A percentile compares a stretch with the other conserved stretches of the same genome.
These are phyloP conservation scores for Ophion ventricosus DNA, from an alignment of 2,888 invertebrate genomes.

Conservation along the genomic window DNA sequence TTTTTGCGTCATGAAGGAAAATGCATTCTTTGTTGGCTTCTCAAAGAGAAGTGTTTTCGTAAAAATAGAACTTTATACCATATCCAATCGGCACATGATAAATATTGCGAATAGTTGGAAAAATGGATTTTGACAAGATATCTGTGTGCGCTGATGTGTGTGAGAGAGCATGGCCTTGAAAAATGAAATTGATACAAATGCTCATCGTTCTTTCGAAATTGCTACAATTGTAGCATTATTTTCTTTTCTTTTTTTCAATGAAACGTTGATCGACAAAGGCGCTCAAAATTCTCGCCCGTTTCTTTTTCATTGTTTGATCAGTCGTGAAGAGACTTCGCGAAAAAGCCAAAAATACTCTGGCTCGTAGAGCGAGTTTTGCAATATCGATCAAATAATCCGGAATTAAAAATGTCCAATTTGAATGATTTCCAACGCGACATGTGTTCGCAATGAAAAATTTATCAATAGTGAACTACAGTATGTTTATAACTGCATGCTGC, in stretches of 20 bases:
- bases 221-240: background rate
- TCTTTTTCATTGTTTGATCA: background rate
- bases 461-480: background rate
- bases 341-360: background rate
- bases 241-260: background rate
- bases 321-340: background rate
- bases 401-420: background rate
- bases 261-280: background rate
- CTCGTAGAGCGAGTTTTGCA: background rate
- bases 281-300: background rate
- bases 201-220: background rate
- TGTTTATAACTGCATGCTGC: background rate
- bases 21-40: background rate
- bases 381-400: background rate
- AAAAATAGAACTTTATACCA: background rate
- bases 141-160: too few relatives aligned
- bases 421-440: background rate
- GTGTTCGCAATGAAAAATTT: background rate
- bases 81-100: background rate
- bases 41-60: background rate
- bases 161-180: too few relatives aligned
- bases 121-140: background rate
- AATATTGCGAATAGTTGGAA: background rate
- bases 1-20: background rate
- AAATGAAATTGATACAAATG: background rate